These are phyloP conservation scores for Chloroclysta siterata DNA, from an alignment of 2,888 invertebrate species.

Conservation along the genomic window DNA sequence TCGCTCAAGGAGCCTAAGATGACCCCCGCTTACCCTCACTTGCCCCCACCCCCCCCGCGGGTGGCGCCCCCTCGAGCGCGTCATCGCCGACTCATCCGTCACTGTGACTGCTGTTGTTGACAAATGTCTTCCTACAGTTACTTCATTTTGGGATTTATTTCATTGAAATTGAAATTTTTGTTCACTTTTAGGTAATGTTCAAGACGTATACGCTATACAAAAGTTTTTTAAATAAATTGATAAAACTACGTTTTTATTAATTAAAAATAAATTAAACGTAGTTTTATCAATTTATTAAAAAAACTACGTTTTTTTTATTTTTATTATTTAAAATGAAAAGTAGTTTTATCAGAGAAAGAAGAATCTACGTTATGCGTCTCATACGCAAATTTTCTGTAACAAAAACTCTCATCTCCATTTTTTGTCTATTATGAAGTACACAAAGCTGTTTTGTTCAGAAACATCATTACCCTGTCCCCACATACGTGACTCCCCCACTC, in stretches of 20 bases:
- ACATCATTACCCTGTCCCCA: conserved; percentile 43
- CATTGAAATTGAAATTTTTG: conserved; percentile 57
- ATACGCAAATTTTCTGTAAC: background rate
- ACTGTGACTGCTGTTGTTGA: conserved; percentile 68
- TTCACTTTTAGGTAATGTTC: background rate
- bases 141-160: conserved; percentile 52
- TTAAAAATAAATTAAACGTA: no score
- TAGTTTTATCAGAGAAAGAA: no score
- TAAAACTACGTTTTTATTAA: no score
- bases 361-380: no score
- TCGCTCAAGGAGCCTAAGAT: conserved; percentile 37
- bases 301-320: no score
- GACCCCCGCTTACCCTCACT: conserved; percentile 30
- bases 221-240: no score
- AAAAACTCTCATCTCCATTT: conserved; percentile 32
- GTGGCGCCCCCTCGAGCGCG: conserved; percentile 39
- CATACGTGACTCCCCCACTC: conserved; percentile 42
- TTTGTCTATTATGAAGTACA: conserved; percentile 44
- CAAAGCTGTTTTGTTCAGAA: conserved; percentile 45
- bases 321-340: no score
- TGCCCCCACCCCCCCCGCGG: conserved; percentile 14
- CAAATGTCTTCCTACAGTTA: conserved; percentile 64
- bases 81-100: conserved; percentile 66
- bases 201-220: no score
- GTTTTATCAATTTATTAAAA: no score